Evolutionary conservation across 92 coral and sea anemone species (phyloP), one percentile per base, ranked within the genome.

Genomic region (Palythoa grandis): DNA sequence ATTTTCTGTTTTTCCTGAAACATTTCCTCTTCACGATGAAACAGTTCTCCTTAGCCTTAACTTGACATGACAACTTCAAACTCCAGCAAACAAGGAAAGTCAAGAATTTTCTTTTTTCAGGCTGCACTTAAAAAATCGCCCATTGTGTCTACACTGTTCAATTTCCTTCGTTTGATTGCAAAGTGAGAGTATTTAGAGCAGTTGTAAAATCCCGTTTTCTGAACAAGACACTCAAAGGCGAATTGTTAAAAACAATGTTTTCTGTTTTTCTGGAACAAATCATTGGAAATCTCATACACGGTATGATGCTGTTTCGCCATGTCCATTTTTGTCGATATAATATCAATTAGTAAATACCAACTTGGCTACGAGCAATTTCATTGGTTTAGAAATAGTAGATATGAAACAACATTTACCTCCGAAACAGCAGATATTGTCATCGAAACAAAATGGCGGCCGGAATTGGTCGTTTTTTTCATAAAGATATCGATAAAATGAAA

Each of bases 251-350:
- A 69, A 69, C 37, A 13, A 14, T 29, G 19, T 24, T 29, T 25
- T 43, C 47, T 12, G 6, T 25, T 25, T 69, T 16, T 3, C 14
- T 29, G 47, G 74, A 69, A 69, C 15, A 69, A 69, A 69, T 69
- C 74, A 69, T 25, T 69, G 23, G 74, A 69, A 69, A 69, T 69
- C 47, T 69, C 74, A 69, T 69, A 69, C 74, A 69, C 48, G 25
- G 74, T 69, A 69, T 69, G 74, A 25, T 43, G 17, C 4, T 1
- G 74, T 13, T n/a, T 23, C 70, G 70, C 70, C 70, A 7, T 29
- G 39, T 23, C 39, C 2, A 11, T 69, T 69, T 37, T 25, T 2
- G 65, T 19, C 6, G 7, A 4, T 58, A 58, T 11, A 15, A 6
- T 58, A 15, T 58, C 65, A 14, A 14, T 58, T 15, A 58, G 20